A percentile compares a stretch with the other conserved stretches of the same genome.
phyloP scores from a whole-genome alignment of 23 tunicate species.

The Aplidium turbinatum region DNA sequence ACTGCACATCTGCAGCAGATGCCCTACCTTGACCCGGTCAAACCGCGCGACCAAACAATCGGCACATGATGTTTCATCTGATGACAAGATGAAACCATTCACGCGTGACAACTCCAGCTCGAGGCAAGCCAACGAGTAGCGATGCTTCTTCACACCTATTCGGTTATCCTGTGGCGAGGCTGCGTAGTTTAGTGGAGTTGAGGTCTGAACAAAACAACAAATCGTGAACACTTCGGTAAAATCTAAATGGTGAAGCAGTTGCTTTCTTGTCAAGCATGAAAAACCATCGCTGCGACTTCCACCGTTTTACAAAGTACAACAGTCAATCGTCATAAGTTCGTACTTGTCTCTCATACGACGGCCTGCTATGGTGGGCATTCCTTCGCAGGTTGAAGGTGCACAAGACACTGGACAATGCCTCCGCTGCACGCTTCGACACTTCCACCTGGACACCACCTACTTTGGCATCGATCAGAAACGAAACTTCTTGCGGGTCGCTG shows the following conservation, averaged over 20 bases:
- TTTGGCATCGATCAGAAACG: constrained; percentile 78
- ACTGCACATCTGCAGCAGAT: too few species aligned
- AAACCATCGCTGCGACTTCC: too few species aligned
- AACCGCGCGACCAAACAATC: constrained; percentile 72
- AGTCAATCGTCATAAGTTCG: too few species aligned
- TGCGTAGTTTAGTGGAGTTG: background rate
- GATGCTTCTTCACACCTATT: background rate
- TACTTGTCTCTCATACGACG: constrained; percentile 24
- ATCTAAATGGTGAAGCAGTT: background rate
- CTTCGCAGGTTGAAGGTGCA: background rate
- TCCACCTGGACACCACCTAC: constrained; percentile 79
- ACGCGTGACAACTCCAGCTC: constrained; percentile 44
- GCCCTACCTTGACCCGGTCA: constrained; percentile 56
- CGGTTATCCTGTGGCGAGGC: background rate
- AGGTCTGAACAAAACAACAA: background rate
- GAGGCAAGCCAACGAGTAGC: constrained; percentile 44
- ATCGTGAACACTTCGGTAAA: background rate
- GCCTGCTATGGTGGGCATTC: background rate
- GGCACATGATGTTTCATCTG: constrained; percentile 59
- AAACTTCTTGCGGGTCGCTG: constrained; percentile 33
- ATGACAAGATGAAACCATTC: constrained; percentile 69
- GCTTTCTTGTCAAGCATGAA: background rate
- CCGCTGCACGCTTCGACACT: constrained; percentile 59
- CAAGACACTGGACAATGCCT: constrained; percentile 59
- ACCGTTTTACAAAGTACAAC: too few species aligned